Evolutionary conservation across 2,113 vertebrate genomes (phyloP).

Genomic region (Melanerpes formicivorus): DNA sequence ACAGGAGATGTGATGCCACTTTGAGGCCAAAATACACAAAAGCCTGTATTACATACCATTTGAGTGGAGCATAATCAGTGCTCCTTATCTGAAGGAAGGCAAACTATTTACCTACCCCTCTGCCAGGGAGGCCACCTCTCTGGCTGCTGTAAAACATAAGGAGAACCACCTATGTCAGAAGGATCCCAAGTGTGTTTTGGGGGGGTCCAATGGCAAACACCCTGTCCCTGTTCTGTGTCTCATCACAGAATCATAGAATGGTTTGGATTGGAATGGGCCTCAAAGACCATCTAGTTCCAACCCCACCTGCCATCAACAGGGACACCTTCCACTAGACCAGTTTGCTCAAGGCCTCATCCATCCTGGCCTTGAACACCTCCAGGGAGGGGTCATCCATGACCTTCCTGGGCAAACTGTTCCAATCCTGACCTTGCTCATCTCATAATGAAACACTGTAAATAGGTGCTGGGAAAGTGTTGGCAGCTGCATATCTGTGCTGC

Average conservation of each 20-base stretch:
- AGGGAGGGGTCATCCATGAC: too few species aligned
- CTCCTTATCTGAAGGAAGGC: slow-evolving; percentile 6
- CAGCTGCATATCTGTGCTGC: neutral
- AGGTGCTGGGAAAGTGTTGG: neutral
- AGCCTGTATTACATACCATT: neutral
- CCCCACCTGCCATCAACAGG: too few species aligned
- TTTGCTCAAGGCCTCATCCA: too few species aligned
- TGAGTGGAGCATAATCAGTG: neutral
- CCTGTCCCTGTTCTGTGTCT: neutral
- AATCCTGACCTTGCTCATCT: neutral
- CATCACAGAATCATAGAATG: too few species aligned
- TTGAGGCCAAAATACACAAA: slow-evolving; percentile 6
- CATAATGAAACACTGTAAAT: neutral
- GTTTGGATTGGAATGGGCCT: too few species aligned
- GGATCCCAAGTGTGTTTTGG: neutral
- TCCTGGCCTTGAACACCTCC: too few species aligned
- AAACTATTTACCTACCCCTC: neutral
- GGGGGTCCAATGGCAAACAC: neutral
- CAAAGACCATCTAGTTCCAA: too few species aligned
- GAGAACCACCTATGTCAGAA: neutral
- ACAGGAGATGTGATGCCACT: neutral
- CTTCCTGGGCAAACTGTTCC: too few species aligned
- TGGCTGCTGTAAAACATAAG: neutral
- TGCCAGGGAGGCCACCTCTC: neutral
- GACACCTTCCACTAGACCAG: too few species aligned